phyloP scores from a whole-genome alignment of 2,797 vertebrate genomes.

The Cryptoblepharus egeriae region DNA sequence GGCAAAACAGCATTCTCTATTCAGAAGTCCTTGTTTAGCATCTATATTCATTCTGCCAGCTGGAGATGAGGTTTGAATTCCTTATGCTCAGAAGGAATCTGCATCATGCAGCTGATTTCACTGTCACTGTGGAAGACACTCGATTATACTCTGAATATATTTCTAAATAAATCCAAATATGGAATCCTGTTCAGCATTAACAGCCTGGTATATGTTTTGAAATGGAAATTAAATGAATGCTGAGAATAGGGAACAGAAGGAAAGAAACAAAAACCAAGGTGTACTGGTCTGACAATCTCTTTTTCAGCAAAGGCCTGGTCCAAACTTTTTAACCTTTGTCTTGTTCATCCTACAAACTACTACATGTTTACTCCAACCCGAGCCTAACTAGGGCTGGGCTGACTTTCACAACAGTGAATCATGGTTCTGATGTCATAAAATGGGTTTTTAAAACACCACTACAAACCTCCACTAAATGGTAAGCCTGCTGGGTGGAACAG shows the following conservation, averaged over 20 bases:
- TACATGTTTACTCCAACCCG: background rate
- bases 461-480: too few relatives aligned
- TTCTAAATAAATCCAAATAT: conserved; percentile 38
- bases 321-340: background rate
- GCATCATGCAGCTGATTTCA: conserved; percentile 45
- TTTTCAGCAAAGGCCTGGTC: background rate
- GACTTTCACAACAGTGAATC: too few relatives aligned
- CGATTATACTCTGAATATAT: conserved; percentile 42
- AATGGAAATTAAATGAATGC: conserved; percentile 39
- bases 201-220: conserved; percentile 35
- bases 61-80: conserved; percentile 26
- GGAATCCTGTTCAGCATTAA: conserved; percentile 53
- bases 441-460: too few relatives aligned
- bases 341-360: background rate
- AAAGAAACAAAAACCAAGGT: conserved; percentile 30
- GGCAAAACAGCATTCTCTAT: conserved; percentile 13
- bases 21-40: conserved; percentile 18
- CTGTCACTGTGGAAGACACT: conserved; percentile 27
- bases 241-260: conserved; percentile 38
- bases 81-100: conserved; percentile 28
- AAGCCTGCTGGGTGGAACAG: too few relatives aligned
- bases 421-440: too few relatives aligned
- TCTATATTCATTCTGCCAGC: conserved; percentile 45
- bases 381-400: too few relatives aligned
- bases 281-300: conserved; percentile 20